These are phyloP conservation scores for Cephonodes hylas DNA, from an alignment of 2,888 invertebrate genomes.

Conservation along the genomic window DNA sequence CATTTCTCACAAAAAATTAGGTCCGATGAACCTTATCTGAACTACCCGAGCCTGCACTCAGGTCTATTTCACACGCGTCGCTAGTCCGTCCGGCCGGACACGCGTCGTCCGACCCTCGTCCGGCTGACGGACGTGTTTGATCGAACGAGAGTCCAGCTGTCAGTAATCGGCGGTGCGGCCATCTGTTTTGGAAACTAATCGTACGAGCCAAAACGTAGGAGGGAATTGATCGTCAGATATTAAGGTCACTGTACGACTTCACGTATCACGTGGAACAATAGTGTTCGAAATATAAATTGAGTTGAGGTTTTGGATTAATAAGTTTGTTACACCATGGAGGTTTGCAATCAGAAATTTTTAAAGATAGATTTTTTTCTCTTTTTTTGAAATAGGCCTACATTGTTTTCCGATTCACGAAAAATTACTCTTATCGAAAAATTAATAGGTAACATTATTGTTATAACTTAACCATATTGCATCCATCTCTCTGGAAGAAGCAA, in stretches of 20 bases:
- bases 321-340: no score
- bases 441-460: no score
- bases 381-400: no score
- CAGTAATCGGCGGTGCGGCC: conserved; percentile 22
- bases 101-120: conserved; percentile 30
- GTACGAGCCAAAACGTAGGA: conserved; percentile 6
- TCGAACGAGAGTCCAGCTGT: conserved; percentile 29
- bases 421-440: no score
- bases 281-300: no score
- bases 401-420: no score
- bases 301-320: no score
- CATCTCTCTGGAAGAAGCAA: no score
- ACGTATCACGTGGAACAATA: no score
- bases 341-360: no score
- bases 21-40: neutral
- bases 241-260: neutral
- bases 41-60: neutral
- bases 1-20: neutral
- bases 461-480: no score
- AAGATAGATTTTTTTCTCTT: no score
- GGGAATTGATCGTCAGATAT: neutral
- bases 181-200: conserved; percentile 30
- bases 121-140: conserved; percentile 20
- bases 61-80: conserved; percentile 6
- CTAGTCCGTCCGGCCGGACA: neutral